These are phyloP conservation scores for Ophion obscuratus DNA, from an alignment of 2,888 invertebrate genomes.

Conservation along the genomic window DNA sequence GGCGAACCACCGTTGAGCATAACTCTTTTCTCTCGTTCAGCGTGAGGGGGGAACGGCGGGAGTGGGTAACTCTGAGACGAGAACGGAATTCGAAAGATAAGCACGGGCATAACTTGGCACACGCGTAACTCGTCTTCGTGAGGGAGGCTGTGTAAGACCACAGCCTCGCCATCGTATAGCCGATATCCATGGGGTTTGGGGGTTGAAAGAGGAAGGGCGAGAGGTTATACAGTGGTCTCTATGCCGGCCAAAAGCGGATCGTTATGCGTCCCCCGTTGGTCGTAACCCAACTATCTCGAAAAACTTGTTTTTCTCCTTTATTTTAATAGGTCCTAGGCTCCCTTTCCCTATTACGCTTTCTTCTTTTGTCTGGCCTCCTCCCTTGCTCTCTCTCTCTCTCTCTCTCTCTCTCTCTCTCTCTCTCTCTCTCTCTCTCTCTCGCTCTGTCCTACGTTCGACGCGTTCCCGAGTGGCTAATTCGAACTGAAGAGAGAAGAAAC, in stretches of 20 bases:
- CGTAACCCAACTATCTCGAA: conserved; percentile 82
- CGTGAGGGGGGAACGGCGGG: background rate
- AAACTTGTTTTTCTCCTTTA: conserved; percentile 82
- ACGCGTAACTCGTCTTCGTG: conserved; percentile 75
- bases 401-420: conserved; percentile 56
- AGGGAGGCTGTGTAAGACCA: conserved; percentile 31
- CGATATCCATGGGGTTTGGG: conserved; percentile 68
- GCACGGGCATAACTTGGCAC: conserved; percentile 80
- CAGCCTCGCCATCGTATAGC: conserved; percentile 26
- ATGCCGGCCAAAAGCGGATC: conserved; percentile 70
- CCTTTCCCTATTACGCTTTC: conserved; percentile 39
- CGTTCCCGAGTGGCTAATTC: conserved; percentile 80
- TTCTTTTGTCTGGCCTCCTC: conserved; percentile 61
- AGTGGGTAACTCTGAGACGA: conserved; percentile 73
- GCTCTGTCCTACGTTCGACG: conserved; percentile 74
- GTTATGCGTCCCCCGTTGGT: conserved; percentile 82
- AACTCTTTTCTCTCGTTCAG: conserved; percentile 7
- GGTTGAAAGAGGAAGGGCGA: conserved; percentile 16
- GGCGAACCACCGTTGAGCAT: conserved; percentile 16
- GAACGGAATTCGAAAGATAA: conserved; percentile 80
- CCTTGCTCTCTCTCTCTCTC: conserved; percentile 32
- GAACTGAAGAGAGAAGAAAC: conserved; percentile 74
- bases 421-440: conserved; percentile 42
- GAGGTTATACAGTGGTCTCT: conserved; percentile 25
- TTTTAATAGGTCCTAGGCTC: conserved; percentile 78